Evolutionary conservation across 2,797 vertebrate genomes (phyloP), one percentile per base, ranked within the genome.

Genomic region (Gymnodraco acuticeps): DNA sequence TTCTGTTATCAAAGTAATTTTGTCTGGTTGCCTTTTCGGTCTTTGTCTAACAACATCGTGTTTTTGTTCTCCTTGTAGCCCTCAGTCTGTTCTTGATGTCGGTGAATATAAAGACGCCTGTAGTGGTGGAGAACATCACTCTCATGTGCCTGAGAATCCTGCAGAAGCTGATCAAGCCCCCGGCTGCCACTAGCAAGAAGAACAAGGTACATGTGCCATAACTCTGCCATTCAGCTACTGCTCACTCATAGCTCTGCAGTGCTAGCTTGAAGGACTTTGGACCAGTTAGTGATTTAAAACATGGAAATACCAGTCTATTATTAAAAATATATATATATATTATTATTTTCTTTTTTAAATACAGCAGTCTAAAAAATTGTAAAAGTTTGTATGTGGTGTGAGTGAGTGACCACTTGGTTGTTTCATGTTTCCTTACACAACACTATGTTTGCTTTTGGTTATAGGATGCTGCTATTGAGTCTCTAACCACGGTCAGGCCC

Each of bases 11-110:
- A 2, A 23, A 43, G 47, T 64, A 19, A 11, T 60, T 66, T 13
- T 27, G 20, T 13, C 14, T 60, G 15, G 12, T 63, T 61, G 16
- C 13, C 56, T 6, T 43, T 52, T 16, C 33, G 3, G 6, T 54
- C 15, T 64, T 2, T 19, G 2, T 75, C 46, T 60, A 51, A 64
- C 16, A 50, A 0, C 0, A 1, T 8, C 65, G 9, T 54, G 2
- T 2, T 71, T 48, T 63, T 81, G 27, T 48, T 65, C 3, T 66
- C 19, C 59, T 11, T 43, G 0, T 87, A 99, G 98, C 98, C 16
- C 96, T 99, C 76, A 99, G 97, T 83, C 95, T 99, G 73, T 99
- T 99, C 90, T 96, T 99, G 78, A 97, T 99, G 98, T 97, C 98
- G 0, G 98, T 99, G 88, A 99, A 99, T 87, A 98, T 99, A 78